Evolutionary conservation across 2,797 vertebrate species (phyloP).

Genomic region (Gastrophryne carolinensis): DNA sequence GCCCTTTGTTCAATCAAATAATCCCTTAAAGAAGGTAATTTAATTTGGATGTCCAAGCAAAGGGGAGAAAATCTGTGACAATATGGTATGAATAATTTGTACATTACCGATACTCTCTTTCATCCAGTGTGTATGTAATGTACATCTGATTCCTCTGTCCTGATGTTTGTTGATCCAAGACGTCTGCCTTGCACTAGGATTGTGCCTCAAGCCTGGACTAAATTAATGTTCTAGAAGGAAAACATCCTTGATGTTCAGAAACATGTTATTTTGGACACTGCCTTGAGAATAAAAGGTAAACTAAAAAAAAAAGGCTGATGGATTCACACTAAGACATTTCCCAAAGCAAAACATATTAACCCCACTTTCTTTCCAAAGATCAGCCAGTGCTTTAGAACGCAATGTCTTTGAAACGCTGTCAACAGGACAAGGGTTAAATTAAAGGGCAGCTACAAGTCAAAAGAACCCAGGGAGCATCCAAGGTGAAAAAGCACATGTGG

Average conservation of each 20-base stretch:
- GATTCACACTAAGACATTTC: constrained; percentile 19
- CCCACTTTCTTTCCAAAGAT: not conserved
- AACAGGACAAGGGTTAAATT: constrained; percentile 41
- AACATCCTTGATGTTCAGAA: constrained; percentile 51
- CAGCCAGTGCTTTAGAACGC: not conserved
- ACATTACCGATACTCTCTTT: constrained; percentile 43
- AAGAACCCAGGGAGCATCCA: constrained; percentile 50
- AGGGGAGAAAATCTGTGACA: constrained; percentile 29
- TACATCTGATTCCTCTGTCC: constrained; percentile 42
- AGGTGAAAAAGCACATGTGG: constrained; percentile 53
- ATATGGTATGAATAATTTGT: constrained; percentile 41
- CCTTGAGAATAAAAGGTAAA: constrained; percentile 48
- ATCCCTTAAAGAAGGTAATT: constrained; percentile 17
- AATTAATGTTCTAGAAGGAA: constrained; percentile 47
- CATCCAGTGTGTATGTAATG: constrained; percentile 31
- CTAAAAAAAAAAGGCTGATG: constrained; percentile 21
- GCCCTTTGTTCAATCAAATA: too few species aligned
- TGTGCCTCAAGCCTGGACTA: constrained; percentile 50
- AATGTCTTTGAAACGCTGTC: constrained; percentile 1
- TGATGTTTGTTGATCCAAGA: constrained; percentile 44
- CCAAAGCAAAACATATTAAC: constrained; percentile 25
- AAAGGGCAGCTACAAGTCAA: constrained; percentile 49
- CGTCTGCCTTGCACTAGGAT: constrained; percentile 39
- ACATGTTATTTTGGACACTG: constrained; percentile 44
- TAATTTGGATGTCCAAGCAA: constrained; percentile 21